Evolutionary conservation across 2,888 invertebrate species (phyloP).

Genomic region (Halocaridina rubra): DNA sequence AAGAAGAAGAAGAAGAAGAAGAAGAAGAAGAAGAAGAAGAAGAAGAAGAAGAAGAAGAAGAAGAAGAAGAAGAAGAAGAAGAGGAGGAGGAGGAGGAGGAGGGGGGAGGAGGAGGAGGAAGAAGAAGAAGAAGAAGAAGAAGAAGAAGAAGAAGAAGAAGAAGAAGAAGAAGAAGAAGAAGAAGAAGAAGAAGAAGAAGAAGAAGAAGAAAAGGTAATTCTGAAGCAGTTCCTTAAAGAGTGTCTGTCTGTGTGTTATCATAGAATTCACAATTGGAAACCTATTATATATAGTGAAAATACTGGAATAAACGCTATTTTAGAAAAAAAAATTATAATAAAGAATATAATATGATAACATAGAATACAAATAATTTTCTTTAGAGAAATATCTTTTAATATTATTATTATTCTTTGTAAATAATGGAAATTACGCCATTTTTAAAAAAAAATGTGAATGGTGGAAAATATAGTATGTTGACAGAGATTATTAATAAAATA

Average conservation of each 20-base stretch:
- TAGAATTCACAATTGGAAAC: too few species aligned
- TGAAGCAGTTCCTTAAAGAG: not conserved
- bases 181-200: not conserved
- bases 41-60: not conserved
- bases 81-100: not conserved
- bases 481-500: too few species aligned
- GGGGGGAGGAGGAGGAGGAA: not conserved
- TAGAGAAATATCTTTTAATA: too few species aligned
- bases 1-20: not conserved
- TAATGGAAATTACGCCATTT: too few species aligned
- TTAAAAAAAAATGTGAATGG: too few species aligned
- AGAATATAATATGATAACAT: not conserved
- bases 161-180: not conserved
- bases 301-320: not conserved
- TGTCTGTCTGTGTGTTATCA: too few species aligned
- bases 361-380: too few species aligned
- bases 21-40: not conserved
- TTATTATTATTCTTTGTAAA: too few species aligned
- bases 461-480: too few species aligned
- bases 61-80: too few species aligned
- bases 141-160: not conserved
- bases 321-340: not conserved
- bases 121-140: not conserved
- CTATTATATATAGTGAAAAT: too few species aligned
- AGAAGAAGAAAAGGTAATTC: not conserved